Percentiles rank a stretch among this genome's conserved stretches.
Conservation (phyloP, 1,140 invertebrate genomes). For the Neelides sp. region DNA sequence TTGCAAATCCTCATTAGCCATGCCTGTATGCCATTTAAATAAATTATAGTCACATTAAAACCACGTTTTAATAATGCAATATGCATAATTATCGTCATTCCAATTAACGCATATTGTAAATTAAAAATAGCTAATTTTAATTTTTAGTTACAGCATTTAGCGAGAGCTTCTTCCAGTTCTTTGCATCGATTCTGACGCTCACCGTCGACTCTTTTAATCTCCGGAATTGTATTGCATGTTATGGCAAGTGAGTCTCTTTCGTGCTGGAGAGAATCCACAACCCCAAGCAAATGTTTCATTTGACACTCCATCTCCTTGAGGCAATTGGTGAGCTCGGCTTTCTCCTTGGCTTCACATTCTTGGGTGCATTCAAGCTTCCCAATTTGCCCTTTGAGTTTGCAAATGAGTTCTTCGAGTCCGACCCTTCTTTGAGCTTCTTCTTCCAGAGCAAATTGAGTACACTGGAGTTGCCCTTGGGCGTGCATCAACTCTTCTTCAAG, state of each 20-base stretch:
- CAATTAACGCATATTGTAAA: too few species aligned
- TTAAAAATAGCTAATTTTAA: background rate
- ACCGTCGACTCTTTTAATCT: background rate
- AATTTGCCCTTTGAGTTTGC: conserved; percentile 12
- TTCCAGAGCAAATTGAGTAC: conserved; percentile 14
- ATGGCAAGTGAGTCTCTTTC: conserved; percentile 9
- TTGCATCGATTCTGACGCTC: background rate
- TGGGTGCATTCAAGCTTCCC: conserved; percentile 7
- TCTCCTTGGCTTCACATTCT: conserved; percentile 16
- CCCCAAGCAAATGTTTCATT: conserved; percentile 1
- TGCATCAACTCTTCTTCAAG: conserved; percentile 14
- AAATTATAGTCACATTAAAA: too few species aligned
- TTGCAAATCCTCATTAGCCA: conserved; percentile 13
- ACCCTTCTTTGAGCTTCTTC: conserved; percentile 9
- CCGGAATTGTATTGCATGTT: too few species aligned
- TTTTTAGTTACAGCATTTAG: conserved; percentile 15
- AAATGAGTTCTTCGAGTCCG: conserved; percentile 13
- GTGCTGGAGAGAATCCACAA: background rate
- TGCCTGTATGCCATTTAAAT: too few species aligned
- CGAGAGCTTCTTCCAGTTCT: conserved; percentile 21
- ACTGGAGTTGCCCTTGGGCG: conserved; percentile 9
- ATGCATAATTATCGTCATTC: too few species aligned
- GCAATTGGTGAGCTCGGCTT: background rate
- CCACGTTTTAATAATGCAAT: too few species aligned
- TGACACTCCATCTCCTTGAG: conserved; percentile 18